Evolutionary conservation across 2,797 vertebrate species (phyloP).

Genomic region (Apodemus agrarius): DNA sequence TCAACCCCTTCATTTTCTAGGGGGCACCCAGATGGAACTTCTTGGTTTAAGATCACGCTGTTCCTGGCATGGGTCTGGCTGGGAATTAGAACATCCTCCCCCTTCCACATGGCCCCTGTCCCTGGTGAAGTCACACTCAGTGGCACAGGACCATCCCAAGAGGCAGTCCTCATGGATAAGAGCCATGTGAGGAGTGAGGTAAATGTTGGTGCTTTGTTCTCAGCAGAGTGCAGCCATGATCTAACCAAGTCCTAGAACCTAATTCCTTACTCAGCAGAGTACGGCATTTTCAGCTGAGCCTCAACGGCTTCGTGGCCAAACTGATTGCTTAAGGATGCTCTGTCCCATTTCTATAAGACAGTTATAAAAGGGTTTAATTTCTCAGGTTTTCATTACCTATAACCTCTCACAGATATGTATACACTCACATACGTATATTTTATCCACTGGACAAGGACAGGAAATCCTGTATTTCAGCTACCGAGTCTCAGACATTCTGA

Average conservation of each 20-base stretch:
- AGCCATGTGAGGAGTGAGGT: background rate
- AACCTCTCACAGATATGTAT: background rate
- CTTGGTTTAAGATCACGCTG: slow-evolving; percentile 33
- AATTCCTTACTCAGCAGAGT: slow-evolving; percentile 34
- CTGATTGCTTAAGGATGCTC: slow-evolving; percentile 39
- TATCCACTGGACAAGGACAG: slow-evolving; percentile 56
- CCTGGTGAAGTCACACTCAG: background rate
- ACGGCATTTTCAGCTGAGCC: slow-evolving; percentile 31
- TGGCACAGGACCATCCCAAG: background rate
- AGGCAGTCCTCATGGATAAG: background rate
- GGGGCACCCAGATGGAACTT: slow-evolving; percentile 3
- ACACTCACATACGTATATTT: slow-evolving; percentile 3
- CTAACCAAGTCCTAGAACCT: slow-evolving; percentile 39
- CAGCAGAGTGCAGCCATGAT: slow-evolving; percentile 39
- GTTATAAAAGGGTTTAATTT: slow-evolving; percentile 46
- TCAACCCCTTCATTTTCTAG: slow-evolving; percentile 29
- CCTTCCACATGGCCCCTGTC: background rate
- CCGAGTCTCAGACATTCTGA: slow-evolving; percentile 56
- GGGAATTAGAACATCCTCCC: background rate
- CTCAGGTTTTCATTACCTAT: slow-evolving; percentile 22
- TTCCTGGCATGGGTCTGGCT: slow-evolving; percentile 6
- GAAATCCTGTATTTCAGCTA: slow-evolving; percentile 73
- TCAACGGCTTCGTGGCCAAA: slow-evolving; percentile 30
- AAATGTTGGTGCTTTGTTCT: slow-evolving; percentile 15
- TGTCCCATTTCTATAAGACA: slow-evolving; percentile 32